Evolutionary conservation across 2,797 vertebrate genomes (phyloP).

Genomic region (Bradypodion pumilum): DNA sequence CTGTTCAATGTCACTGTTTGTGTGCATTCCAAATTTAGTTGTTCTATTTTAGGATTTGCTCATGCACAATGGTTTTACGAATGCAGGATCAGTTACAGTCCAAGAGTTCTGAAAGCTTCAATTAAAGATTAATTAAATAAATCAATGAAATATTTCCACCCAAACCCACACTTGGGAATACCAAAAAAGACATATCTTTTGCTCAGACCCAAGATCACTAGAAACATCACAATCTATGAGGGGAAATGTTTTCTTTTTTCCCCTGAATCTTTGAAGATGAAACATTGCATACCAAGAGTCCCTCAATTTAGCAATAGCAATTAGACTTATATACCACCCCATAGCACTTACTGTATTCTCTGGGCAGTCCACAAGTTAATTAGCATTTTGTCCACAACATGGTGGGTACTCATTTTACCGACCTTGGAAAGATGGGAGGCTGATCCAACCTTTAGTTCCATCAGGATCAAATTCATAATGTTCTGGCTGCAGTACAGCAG

Average conservation of each 20-base stretch:
- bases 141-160: background rate
- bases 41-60: conserved; percentile 20
- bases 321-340: too few species aligned
- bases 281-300: background rate
- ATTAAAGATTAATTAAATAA: too few species aligned
- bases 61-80: background rate
- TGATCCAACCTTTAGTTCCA: too few species aligned
- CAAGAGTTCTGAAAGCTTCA: background rate
- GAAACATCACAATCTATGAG: too few species aligned
- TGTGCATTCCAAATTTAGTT: conserved; percentile 20
- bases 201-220: background rate
- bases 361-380: too few species aligned
- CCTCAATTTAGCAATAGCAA: too few species aligned
- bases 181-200: background rate
- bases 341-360: too few species aligned
- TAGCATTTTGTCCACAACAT: too few species aligned
- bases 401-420: too few species aligned
- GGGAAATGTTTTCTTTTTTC: background rate
- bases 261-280: background rate
- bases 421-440: too few species aligned
- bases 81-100: background rate
- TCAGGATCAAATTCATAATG: too few species aligned
- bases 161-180: background rate
- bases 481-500: too few species aligned
- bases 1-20: conserved; percentile 30